Evolutionary conservation across 2,888 invertebrate species (phyloP).

Genomic region (Tuberolachnus salignus): DNA sequence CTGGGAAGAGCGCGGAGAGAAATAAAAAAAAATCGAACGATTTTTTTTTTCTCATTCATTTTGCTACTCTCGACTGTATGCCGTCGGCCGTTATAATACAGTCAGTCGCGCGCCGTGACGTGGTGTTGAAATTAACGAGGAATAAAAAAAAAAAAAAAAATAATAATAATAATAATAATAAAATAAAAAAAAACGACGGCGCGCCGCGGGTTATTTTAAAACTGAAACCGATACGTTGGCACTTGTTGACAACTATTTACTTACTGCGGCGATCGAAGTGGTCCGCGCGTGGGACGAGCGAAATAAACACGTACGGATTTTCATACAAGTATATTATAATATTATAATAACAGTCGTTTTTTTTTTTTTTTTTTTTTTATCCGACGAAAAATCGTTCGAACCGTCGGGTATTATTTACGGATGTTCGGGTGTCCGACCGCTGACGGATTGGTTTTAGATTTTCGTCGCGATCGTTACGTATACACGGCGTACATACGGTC

Average conservation of each 20-base stretch:
- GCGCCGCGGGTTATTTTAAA: slow-evolving; percentile 36
- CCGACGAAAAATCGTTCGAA: slow-evolving; percentile 1
- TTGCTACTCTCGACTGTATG: not conserved
- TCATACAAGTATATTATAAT: not conserved
- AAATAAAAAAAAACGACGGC: slow-evolving; percentile 5
- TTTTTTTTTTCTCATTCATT: slow-evolving; percentile 1
- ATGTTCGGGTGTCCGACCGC: not conserved
- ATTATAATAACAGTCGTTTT: too few species aligned
- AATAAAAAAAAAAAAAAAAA: too few species aligned
- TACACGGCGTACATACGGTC: too few species aligned
- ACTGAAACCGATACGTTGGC: slow-evolving; percentile 32
- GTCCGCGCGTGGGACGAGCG: slow-evolving; percentile 7
- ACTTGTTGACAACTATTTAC: slow-evolving; percentile 27
- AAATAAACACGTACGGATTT: not conserved
- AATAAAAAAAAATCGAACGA: slow-evolving; percentile 24
- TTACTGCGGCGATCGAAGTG: slow-evolving; percentile 7
- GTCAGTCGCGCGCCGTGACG: not conserved
- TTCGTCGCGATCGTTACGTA: not conserved
- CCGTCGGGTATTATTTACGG: not conserved
- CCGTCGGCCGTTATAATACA: too few species aligned
- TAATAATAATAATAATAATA: too few species aligned
- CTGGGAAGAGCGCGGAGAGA: not conserved
- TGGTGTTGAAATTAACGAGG: slow-evolving; percentile 34
- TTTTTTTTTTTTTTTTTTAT: too few species aligned
- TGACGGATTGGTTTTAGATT: not conserved